Evolutionary conservation across 2,888 invertebrate species (phyloP), one percentile per base, ranked within the genome.

Genomic region (Empis stercorea): DNA sequence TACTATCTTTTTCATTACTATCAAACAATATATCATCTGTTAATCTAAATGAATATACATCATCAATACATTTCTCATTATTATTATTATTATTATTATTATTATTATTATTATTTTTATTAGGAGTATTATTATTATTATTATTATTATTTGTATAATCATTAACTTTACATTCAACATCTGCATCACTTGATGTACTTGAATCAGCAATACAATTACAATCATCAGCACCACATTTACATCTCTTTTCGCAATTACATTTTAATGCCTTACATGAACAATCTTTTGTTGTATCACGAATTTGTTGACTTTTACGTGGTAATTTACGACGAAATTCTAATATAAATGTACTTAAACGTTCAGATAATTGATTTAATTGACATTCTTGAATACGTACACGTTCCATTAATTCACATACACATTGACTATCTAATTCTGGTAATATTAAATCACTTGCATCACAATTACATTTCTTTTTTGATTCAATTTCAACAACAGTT

Each of bases 1-100:
- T 30, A 15, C 7, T 6, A 6, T 27, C 23, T 4, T 4, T 27
- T 2, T 7, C 23, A 27, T 27, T 7, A 27, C 9, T 4, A 6
- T 27, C 23, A 27, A 27, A 27, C 4, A 27, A 27, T 27, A 27
- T 27, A 27, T 27, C 23, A 9, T 4, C 7, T 7, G 7, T 27
- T 27, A 6, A 4, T 27, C 7, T 27, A 27, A 56, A 50, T 10
- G 56, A 55, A 48, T 64, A 67, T 0, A 62, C 55, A 46, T 65
- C 64, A 44, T 55, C 37, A 36, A 58, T 59, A 5, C 48, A 37
- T 2, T 50, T 55, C 11, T 54, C 55, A 13, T 11, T 50, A 53
- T 45, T 48, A 47, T 55, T 55, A 50, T 56, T 54, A 11, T 52
- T 36, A 27, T n/a, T n/a, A n/a, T n/a, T n/a, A 13, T 11, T 50